Evolutionary conservation across 2,888 invertebrate species (phyloP).

Genomic region (Scaptomyza flava): DNA sequence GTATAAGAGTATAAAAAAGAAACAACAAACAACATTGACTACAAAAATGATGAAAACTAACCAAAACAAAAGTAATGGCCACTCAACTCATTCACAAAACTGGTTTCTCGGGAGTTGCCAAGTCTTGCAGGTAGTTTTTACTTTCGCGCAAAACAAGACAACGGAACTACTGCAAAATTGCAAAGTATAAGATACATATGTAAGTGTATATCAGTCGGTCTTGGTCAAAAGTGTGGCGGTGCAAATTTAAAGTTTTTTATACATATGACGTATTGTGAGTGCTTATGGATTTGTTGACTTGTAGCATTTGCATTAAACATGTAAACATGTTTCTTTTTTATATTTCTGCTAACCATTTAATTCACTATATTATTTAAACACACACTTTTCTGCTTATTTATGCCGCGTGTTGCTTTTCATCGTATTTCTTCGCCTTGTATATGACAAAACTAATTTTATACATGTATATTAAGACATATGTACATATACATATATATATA

Average conservation of each 20-base stretch:
- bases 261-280: conserved; percentile 49
- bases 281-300: conserved; percentile 64
- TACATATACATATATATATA: neutral
- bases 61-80: conserved; percentile 56
- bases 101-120: conserved; percentile 61
- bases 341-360: conserved; percentile 66
- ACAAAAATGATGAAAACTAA: conserved; percentile 40
- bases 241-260: conserved; percentile 8
- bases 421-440: conserved; percentile 65
- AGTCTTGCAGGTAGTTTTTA: conserved; percentile 76
- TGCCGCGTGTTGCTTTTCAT: conserved; percentile 59
- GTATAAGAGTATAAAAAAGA: neutral
- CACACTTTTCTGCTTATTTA: conserved; percentile 57
- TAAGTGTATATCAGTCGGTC: conserved; percentile 57
- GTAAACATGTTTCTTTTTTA: conserved; percentile 69
- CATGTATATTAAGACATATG: neutral
- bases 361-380: conserved; percentile 43
- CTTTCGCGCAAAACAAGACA: conserved; percentile 72
- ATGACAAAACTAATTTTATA: conserved; percentile 73
- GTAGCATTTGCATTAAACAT: conserved; percentile 50
- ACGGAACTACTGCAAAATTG: conserved; percentile 41
- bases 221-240: conserved; percentile 37
- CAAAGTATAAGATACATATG: conserved; percentile 63
- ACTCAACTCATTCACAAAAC: conserved; percentile 77
- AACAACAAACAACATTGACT: neutral